Base-by-base conservation (phyloP, 2,888 invertebrate genomes). In the Parthenolecanium corni region DNA sequence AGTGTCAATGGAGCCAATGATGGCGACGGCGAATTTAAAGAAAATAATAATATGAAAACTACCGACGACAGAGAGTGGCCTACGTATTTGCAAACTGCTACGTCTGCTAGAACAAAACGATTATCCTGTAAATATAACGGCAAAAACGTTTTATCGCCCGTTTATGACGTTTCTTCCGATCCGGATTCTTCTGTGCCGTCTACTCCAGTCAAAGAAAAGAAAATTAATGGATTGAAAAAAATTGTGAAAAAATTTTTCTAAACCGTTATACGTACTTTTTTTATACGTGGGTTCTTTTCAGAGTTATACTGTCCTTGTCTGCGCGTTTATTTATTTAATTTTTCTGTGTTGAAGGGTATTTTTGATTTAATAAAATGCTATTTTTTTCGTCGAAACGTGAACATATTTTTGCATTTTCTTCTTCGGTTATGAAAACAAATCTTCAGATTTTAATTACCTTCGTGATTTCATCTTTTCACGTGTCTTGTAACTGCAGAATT, bases 81-180 rank as follows among this genome's bases (percentile, higher is more conserved):
- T 14, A 14, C 47, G 20, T 77, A 74, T 65, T 73, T 77, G 69
- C 74, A 74, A 67, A 77, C 77, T 6, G 77, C 77, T 1, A 66
- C 74, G 0, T 74, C 73, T 31, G 69, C 73, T 3, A 71, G 77
- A 63, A 72, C 70, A 46, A 74, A 73, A 68, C 70, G 74, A 63
- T 70, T 68, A 66, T 66, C 68, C 0, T 66, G 70, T 51, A 66
- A 68, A 23, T 69, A 67, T 18, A 58, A 58, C 36, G 58, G 58
- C 9, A 47, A 21, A 20, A 14, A 24, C 9, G 36, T 9, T 23
- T 38, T 58, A 46, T 58, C 63, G 20, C 53, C 63, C 4, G 52
- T 52, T 12, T 47, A 53, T 18, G 53, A 53, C 31, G 52, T 47
- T 16, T 53, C 63, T 11, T 53, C 44, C 24, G 63, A 63, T 63